These are phyloP conservation scores for Pachyuromys duprasi DNA, from an alignment of 2,797 vertebrate genomes.

Conservation along the genomic window DNA sequence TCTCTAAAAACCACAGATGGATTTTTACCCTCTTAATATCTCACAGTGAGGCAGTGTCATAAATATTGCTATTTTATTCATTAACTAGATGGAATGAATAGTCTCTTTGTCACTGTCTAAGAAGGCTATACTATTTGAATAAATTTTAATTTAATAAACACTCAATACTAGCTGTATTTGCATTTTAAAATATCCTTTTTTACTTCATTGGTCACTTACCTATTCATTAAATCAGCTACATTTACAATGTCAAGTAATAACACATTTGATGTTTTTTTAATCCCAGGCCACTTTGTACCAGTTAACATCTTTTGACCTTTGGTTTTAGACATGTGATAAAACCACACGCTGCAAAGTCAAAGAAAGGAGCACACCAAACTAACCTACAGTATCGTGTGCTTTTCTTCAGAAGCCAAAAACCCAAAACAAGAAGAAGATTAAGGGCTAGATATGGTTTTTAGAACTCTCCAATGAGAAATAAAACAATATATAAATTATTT, in stretches of 20 bases:
- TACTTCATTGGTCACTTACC: not conserved
- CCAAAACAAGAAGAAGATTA: not conserved
- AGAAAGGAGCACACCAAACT: not conserved
- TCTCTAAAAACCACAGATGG: not conserved
- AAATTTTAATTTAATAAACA: constrained; percentile 33
- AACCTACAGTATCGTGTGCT: not conserved
- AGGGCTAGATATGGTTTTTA: not conserved
- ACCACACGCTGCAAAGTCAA: not conserved
- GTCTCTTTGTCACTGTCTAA: not conserved
- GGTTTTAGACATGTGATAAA: constrained; percentile 22
- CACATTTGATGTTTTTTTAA: not conserved
- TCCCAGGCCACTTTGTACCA: not conserved
- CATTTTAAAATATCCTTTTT: not conserved
- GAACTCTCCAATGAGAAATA: constrained; percentile 58
- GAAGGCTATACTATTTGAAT: constrained; percentile 11
- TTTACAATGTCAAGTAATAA: not conserved
- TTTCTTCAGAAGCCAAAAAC: not conserved
- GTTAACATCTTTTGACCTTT: constrained; percentile 34
- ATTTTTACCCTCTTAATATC: not conserved
- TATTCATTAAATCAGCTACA: constrained; percentile 11
- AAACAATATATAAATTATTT: constrained; percentile 28
- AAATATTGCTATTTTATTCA: not conserved
- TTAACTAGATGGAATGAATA: not conserved
- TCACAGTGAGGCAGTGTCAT: not conserved
- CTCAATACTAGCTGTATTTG: not conserved